Percentiles rank a stretch among this genome's conserved stretches.
phyloP scores from a whole-genome alignment of 2,888 invertebrate genomes.

The Brachyopa scutellaris region DNA sequence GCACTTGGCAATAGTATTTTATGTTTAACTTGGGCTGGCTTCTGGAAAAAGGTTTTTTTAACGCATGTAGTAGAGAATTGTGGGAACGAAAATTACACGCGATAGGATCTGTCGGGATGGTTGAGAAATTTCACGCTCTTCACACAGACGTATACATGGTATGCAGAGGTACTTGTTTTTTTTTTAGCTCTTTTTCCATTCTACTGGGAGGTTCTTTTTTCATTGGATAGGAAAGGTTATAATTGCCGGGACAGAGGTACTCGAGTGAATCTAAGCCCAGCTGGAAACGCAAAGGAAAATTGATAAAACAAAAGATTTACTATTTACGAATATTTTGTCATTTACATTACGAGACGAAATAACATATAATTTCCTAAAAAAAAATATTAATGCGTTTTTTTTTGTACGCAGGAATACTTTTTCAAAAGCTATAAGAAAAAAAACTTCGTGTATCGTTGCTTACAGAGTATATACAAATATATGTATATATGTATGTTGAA shows the following conservation, averaged over 20 bases:
- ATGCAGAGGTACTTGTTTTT: constrained; percentile 1
- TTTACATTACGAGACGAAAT: not conserved
- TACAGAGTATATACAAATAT: too few relatives aligned
- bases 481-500: too few relatives aligned
- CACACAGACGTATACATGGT: constrained; percentile 29
- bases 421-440: too few relatives aligned
- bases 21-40: constrained; percentile 21
- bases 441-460: too few relatives aligned
- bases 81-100: constrained; percentile 48
- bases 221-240: too few relatives aligned
- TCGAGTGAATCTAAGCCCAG: not conserved
- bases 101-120: constrained; percentile 42
- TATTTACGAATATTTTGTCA: not conserved
- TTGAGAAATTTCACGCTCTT: constrained; percentile 40
- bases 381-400: too few relatives aligned
- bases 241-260: not conserved
- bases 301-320: not conserved
- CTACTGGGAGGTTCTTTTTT: constrained; percentile 21
- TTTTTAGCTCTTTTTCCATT: not conserved
- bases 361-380: not conserved
- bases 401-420: too few relatives aligned
- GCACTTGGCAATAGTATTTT: constrained; percentile 40
- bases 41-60: constrained; percentile 8
- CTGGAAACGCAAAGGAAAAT: not conserved
- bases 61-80: constrained; percentile 4